Percentiles rank a stretch among this genome's conserved stretches.
Evolutionary conservation across 1,140 invertebrate species (phyloP).

Genomic region (Microvelia longipes): DNA sequence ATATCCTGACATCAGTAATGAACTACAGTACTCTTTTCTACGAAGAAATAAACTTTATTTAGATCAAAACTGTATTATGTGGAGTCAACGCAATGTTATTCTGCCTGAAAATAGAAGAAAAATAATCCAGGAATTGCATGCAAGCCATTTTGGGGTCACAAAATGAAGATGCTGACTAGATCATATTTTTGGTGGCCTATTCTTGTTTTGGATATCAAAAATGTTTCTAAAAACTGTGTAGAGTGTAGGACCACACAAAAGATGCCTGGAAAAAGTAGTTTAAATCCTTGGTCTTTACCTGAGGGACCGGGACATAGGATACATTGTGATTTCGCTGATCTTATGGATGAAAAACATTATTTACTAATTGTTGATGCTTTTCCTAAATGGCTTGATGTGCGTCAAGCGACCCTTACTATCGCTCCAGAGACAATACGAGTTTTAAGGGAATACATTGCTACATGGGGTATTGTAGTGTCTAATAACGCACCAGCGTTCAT

Average conservation of each 20-base stretch:
- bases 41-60: neutral
- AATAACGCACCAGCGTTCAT: neutral
- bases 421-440: neutral
- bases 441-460: neutral
- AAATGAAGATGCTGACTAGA: neutral
- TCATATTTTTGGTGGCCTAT: neutral
- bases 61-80: neutral
- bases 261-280: neutral
- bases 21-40: neutral
- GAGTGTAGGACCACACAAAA: neutral
- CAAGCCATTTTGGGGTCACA: neutral
- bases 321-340: neutral
- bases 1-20: neutral
- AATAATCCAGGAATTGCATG: neutral
- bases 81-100: neutral
- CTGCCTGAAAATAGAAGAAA: neutral
- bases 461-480: neutral
- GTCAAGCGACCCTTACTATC: neutral
- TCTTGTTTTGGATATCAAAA: neutral
- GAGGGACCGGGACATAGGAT: neutral
- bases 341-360: neutral
- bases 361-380: neutral
- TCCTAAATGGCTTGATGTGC: neutral
- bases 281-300: neutral
- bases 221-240: neutral